These are phyloP conservation scores for Anabas testudineus DNA, from an alignment of 2,797 vertebrate genomes.

Conservation along the genomic window DNA sequence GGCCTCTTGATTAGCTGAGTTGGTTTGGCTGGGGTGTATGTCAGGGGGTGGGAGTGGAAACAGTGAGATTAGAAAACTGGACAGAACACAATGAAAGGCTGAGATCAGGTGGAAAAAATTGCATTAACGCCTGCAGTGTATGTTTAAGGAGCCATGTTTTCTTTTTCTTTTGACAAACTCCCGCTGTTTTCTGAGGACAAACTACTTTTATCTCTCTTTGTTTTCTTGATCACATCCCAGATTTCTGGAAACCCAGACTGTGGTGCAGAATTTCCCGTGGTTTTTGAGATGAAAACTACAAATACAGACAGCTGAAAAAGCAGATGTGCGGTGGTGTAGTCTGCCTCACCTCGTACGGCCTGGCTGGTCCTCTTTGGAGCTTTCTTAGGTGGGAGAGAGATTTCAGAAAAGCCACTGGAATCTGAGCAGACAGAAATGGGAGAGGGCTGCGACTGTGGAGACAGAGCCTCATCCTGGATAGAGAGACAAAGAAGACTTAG, in stretches of 20 bases:
- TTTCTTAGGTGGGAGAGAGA: constrained; percentile 73
- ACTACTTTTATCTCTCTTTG: not conserved
- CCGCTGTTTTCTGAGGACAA: not conserved
- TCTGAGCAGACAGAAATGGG: constrained; percentile 90
- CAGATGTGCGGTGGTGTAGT: not conserved
- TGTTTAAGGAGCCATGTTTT: not conserved
- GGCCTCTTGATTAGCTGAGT: constrained; percentile 82
- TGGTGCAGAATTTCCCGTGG: not conserved
- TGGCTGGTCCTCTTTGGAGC: constrained; percentile 70
- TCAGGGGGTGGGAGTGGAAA: not conserved
- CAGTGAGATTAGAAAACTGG: constrained; percentile 8
- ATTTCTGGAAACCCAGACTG: not conserved
- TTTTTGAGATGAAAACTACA: constrained; percentile 3
- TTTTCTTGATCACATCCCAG: not conserved
- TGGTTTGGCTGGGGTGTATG: constrained; percentile 77
- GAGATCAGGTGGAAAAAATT: not conserved
- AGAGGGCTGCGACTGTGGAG: constrained; percentile 84
- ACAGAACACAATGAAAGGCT: not conserved
- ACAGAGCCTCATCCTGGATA: constrained; percentile 90
- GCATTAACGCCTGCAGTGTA: not conserved
- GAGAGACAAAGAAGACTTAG: constrained; percentile 24
- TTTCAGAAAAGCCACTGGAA: constrained; percentile 81
- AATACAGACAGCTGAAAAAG: constrained; percentile 21
- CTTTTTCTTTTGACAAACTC: rapidly evolving
- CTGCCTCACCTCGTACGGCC: constrained; percentile 74